phyloP scores from a whole-genome alignment of 2,113 vertebrate species.

The Mus spicilegus region DNA sequence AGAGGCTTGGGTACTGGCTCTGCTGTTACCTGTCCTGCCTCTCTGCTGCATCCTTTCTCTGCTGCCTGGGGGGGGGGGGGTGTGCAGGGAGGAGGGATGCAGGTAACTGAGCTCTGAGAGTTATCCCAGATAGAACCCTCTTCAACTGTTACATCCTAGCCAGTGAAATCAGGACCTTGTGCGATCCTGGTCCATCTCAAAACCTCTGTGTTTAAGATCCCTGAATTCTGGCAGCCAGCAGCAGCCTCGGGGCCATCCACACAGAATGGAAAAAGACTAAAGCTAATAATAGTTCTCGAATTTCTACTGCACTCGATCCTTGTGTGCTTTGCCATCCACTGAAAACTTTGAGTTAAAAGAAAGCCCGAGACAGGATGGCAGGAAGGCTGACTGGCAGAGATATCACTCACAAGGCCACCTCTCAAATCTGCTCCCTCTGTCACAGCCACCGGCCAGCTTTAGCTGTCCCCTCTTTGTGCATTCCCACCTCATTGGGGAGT shows the following conservation, averaged over 20 bases:
- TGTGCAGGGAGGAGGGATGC: not conserved
- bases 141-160: not conserved
- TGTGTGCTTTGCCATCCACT: slow-evolving; percentile 26
- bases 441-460: not conserved
- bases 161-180: not conserved
- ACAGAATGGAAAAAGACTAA: slow-evolving; percentile 30
- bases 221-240: slow-evolving; percentile 33
- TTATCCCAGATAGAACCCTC: not conserved
- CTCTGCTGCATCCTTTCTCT: not conserved
- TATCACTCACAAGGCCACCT: not conserved
- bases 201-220: slow-evolving; percentile 51
- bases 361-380: not conserved
- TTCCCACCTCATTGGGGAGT: not conserved
- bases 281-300: slow-evolving; percentile 61
- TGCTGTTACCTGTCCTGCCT: not conserved
- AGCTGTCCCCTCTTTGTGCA: not conserved
- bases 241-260: slow-evolving; percentile 15
- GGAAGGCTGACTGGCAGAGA: not conserved
- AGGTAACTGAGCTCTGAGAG: not conserved
- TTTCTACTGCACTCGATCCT: not conserved
- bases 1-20: not conserved
- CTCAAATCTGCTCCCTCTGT: not conserved
- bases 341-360: not conserved
- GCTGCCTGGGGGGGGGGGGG: not conserved
- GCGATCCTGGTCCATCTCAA: not conserved